A percentile compares a stretch with the other conserved stretches of the same genome.
phyloP scores from a whole-genome alignment of 2,113 vertebrate genomes.

The Mustelus asterias region DNA sequence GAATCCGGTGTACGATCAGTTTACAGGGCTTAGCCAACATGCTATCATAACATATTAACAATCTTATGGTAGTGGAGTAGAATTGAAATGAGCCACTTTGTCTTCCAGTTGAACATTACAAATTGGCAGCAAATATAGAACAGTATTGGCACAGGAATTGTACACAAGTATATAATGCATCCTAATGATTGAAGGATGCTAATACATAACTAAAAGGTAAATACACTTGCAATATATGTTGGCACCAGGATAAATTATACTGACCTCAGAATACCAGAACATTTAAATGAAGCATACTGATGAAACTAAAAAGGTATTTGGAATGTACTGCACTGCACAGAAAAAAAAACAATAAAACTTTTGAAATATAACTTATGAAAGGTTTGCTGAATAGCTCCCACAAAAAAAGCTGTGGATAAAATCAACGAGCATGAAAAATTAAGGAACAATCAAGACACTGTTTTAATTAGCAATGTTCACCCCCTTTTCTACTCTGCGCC shows the following conservation, averaged over 20 bases:
- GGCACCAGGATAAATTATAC: conserved; percentile 18
- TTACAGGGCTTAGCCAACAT: background rate
- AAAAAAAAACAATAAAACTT: background rate
- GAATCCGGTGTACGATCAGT: background rate
- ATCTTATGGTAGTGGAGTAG: background rate
- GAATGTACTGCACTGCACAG: conserved; percentile 1
- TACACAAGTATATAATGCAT: background rate
- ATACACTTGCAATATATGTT: background rate
- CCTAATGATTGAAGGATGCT: background rate
- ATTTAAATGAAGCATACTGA: conserved; percentile 22
- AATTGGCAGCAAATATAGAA: background rate
- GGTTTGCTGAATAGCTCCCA: background rate
- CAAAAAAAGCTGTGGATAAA: background rate
- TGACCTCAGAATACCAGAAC: conserved; percentile 18
- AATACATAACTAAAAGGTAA: background rate
- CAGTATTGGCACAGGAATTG: conserved; percentile 15
- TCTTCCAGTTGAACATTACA: background rate
- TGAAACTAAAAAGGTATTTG: background rate
- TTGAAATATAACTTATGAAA: background rate
- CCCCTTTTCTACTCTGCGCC: background rate
- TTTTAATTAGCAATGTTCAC: background rate
- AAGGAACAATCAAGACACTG: background rate
- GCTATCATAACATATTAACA: too few relatives aligned
- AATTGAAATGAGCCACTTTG: background rate
- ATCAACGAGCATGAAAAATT: background rate